phyloP scores from a whole-genome alignment of 35 echinoderm and acorn worm species.

The Ophioderma brevispina region DNA sequence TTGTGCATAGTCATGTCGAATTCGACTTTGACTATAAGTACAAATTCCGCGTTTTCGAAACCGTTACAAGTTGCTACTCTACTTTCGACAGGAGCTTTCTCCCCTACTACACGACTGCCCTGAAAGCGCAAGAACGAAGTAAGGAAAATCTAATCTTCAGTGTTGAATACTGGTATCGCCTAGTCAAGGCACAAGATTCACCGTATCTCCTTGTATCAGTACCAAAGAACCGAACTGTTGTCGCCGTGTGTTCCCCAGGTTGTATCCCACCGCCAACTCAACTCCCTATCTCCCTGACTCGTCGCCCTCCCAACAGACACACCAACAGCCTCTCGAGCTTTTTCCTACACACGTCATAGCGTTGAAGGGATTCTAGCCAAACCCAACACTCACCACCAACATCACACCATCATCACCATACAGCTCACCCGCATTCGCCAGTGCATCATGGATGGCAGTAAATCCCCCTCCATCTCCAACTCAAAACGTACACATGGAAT shows the following conservation, averaged over 20 bases:
- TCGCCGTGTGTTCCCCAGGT: neutral
- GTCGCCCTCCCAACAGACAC: constrained; percentile 16
- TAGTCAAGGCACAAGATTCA: neutral
- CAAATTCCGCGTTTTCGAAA: constrained; percentile 53
- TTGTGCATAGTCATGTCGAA: constrained; percentile 21
- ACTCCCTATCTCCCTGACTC: constrained; percentile 12
- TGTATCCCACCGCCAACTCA: constrained; percentile 7
- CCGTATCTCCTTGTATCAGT: constrained; percentile 15
- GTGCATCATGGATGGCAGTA: neutral
- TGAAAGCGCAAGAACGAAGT: constrained; percentile 27
- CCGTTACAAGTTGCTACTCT: constrained; percentile 41
- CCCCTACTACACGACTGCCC: constrained; percentile 18
- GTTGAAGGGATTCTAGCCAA: constrained; percentile 63
- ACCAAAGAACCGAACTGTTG: neutral
- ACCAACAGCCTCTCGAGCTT: neutral
- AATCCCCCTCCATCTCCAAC: constrained; percentile 44
- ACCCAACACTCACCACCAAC: neutral
- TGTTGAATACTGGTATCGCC: constrained; percentile 49
- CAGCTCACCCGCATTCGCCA: neutral
- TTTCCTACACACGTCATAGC: constrained; percentile 51
- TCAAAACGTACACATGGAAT: constrained; percentile 62
- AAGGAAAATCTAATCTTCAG: constrained; percentile 43
- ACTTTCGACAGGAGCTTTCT: too few relatives aligned
- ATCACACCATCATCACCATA: neutral
- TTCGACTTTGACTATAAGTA: constrained; percentile 56